phyloP scores from a whole-genome alignment of 2,888 invertebrate genomes.

The Parnassius orleans region DNA sequence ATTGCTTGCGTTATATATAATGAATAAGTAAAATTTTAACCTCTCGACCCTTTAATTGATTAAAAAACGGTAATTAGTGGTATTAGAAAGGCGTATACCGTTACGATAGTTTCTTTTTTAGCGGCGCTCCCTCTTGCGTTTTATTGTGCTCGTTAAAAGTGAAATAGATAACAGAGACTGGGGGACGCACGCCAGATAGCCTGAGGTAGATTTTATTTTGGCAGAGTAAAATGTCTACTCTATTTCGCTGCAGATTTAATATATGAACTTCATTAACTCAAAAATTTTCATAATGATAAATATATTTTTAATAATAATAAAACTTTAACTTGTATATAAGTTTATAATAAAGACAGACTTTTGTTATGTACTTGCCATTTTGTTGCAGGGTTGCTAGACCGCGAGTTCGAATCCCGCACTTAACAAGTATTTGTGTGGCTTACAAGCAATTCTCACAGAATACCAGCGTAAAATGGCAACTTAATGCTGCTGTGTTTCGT shows the following conservation, averaged over 20 bases:
- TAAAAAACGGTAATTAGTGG: constrained; percentile 38
- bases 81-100: constrained; percentile 27
- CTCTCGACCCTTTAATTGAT: constrained; percentile 33
- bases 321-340: too few relatives aligned
- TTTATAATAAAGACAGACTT: too few relatives aligned
- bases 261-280: too few relatives aligned
- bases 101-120: constrained; percentile 22
- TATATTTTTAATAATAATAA: too few relatives aligned
- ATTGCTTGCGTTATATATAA: constrained; percentile 3
- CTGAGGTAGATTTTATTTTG: constrained; percentile 3
- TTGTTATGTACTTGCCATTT: too few relatives aligned
- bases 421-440: too few relatives aligned
- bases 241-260: background rate
- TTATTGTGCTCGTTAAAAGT: constrained; percentile 19
- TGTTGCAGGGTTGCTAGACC: too few relatives aligned
- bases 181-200: constrained; percentile 9
- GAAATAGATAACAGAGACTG: constrained; percentile 8
- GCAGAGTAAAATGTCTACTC: background rate
- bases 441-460: too few relatives aligned
- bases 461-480: too few relatives aligned
- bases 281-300: too few relatives aligned
- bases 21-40: constrained; percentile 30
- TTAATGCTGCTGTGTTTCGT: too few relatives aligned
- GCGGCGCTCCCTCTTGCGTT: constrained; percentile 7
- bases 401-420: too few relatives aligned